A percentile compares a stretch with the other conserved stretches of the same genome.
Evolutionary conservation across 2,113 vertebrate species (phyloP).

Genomic region (Erinaceus europaeus): DNA sequence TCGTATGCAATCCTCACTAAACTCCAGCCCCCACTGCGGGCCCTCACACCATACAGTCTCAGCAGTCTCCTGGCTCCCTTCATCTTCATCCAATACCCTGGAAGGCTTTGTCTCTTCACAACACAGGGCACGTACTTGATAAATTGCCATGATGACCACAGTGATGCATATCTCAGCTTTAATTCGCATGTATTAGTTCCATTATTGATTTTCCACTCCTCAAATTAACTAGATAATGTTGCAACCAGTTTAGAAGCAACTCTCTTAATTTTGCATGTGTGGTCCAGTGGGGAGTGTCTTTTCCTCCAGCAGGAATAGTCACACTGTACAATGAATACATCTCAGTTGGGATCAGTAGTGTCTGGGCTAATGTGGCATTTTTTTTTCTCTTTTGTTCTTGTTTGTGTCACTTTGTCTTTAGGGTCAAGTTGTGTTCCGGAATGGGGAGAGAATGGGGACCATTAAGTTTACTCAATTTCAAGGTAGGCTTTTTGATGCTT

Average conservation of each 20-base stretch:
- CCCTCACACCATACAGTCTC: background rate
- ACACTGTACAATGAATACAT: slow-evolving; percentile 27
- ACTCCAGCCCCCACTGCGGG: background rate
- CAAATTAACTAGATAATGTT: slow-evolving; percentile 55
- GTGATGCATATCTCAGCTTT: background rate
- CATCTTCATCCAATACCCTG: background rate
- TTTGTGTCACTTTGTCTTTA: slow-evolving; percentile 80
- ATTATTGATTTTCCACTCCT: slow-evolving; percentile 56
- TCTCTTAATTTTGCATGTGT: slow-evolving; percentile 43
- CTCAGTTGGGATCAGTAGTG: slow-evolving; percentile 11
- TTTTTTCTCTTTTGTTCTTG: slow-evolving; percentile 76
- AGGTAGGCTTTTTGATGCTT: slow-evolving; percentile 85
- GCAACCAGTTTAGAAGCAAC: slow-evolving; percentile 51
- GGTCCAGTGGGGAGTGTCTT: background rate
- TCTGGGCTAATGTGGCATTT: slow-evolving; percentile 49
- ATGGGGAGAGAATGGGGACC: slow-evolving; percentile 98
- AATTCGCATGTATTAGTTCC: slow-evolving; percentile 33
- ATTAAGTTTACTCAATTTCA: slow-evolving; percentile 99
- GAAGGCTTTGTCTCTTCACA: background rate
- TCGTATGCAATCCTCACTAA: background rate
- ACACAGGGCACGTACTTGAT: background rate
- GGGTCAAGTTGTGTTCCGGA: slow-evolving; percentile 99
- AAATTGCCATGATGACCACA: slow-evolving; percentile 4
- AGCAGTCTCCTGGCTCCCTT: background rate
- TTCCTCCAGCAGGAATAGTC: slow-evolving; percentile 46